A percentile compares a stretch with the other conserved stretches of the same genome.
Evolutionary conservation across 1,140 invertebrate species (phyloP).

Genomic region (Oreohelix idahoensis): DNA sequence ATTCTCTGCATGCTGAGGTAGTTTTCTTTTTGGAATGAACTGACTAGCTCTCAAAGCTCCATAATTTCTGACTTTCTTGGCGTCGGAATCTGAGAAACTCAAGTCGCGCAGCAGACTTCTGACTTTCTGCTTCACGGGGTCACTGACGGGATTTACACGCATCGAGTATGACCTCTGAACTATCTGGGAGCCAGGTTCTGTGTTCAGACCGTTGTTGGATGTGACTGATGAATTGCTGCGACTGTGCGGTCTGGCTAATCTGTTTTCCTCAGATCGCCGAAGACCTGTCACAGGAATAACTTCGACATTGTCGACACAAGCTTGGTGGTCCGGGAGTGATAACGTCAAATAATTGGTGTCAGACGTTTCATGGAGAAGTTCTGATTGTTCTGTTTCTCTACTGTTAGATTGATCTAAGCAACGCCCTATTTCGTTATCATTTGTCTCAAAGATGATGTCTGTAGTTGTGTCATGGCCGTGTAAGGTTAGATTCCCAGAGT

Average conservation of each 20-base stretch:
- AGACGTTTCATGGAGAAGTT: too few species aligned
- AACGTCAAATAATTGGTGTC: too few species aligned
- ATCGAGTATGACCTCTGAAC: not conserved
- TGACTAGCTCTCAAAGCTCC: not conserved
- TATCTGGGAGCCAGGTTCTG: not conserved
- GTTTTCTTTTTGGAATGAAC: not conserved
- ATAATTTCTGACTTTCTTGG: not conserved
- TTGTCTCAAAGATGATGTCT: too few species aligned
- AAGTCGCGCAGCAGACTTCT: slow-evolving; percentile 1
- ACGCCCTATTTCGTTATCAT: too few species aligned
- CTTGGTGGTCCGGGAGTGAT: not conserved
- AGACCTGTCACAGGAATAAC: not conserved
- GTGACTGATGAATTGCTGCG: not conserved
- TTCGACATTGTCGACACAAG: not conserved
- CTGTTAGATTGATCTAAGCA: too few species aligned
- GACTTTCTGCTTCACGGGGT: not conserved
- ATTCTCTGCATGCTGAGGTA: too few species aligned
- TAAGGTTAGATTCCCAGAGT: too few species aligned
- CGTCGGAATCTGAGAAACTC: slow-evolving; percentile 6
- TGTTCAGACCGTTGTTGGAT: not conserved
- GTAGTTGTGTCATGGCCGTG: too few species aligned
- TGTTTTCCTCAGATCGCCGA: not conserved
- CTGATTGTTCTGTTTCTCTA: too few species aligned
- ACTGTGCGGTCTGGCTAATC: not conserved
- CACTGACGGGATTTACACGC: not conserved